A percentile compares a stretch with the other conserved stretches of the same genome.
These are phyloP conservation scores for Hoplias malabaricus DNA, from an alignment of 2,113 vertebrate species.

Conservation along the genomic window DNA sequence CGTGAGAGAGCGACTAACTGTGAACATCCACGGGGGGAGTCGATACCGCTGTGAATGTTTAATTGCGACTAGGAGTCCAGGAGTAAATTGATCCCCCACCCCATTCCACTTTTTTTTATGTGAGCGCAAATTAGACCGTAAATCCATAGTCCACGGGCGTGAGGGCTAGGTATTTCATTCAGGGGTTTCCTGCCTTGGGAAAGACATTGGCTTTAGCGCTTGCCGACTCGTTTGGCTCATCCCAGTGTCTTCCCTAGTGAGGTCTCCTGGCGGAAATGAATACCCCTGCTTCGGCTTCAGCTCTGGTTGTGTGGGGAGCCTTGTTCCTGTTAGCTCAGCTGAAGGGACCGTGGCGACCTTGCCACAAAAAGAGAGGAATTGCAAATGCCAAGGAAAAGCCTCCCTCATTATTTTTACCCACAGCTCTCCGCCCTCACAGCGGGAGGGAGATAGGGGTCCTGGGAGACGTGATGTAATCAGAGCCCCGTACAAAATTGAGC, in stretches of 20 bases:
- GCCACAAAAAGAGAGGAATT: constrained; percentile 35
- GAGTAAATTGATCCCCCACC: constrained; percentile 27
- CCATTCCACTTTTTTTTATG: too few relatives aligned
- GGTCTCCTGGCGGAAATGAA: constrained; percentile 30
- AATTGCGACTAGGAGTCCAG: constrained; percentile 32
- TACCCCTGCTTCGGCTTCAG: constrained; percentile 23
- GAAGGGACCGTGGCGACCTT: constrained; percentile 23
- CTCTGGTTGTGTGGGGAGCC: constrained; percentile 34
- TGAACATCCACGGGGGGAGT: constrained; percentile 24
- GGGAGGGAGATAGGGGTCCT: background rate
- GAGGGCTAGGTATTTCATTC: constrained; percentile 1
- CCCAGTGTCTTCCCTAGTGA: background rate
- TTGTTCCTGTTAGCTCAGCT: constrained; percentile 29
- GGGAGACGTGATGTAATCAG: constrained; percentile 39
- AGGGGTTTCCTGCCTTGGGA: constrained; percentile 12
- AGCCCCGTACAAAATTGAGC: background rate
- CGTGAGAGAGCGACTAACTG: constrained; percentile 42
- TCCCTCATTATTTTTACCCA: constrained; percentile 42
- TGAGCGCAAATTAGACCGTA: constrained; percentile 30
- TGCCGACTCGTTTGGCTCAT: constrained; percentile 1
- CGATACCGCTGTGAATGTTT: constrained; percentile 42
- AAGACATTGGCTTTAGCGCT: constrained; percentile 16
- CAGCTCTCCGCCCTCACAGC: constrained; percentile 27
- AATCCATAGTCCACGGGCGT: constrained; percentile 10
- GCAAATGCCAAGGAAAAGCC: constrained; percentile 43